Conservation (phyloP, 1,140 invertebrate species). For the Conopomorpha cramerella region DNA sequence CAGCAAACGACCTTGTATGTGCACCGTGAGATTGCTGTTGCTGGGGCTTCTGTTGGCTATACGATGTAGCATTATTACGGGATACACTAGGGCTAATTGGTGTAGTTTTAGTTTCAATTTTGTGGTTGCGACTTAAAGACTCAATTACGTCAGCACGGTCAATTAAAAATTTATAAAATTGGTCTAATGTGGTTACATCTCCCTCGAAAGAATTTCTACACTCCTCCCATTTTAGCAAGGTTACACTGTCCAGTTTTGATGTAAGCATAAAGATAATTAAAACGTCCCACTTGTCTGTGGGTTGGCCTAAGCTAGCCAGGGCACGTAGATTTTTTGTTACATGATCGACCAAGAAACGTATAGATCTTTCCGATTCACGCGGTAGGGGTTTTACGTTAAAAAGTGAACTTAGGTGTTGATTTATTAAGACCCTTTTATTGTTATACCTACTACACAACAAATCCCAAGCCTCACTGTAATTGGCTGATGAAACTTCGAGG, state of each 20-base stretch:
- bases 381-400: not conserved
- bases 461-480: constrained; percentile 17
- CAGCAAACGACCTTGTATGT: constrained; percentile 9
- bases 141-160: constrained; percentile 14
- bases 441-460: not conserved
- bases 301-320: not conserved
- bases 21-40: too few relatives aligned
- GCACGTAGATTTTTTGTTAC: not conserved
- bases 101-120: too few relatives aligned
- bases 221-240: constrained; percentile 2
- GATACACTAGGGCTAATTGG: too few relatives aligned
- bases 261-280: not conserved
- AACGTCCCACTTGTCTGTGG: too few relatives aligned
- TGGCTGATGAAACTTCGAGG: constrained; percentile 10
- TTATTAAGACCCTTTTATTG: not conserved
- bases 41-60: too few relatives aligned
- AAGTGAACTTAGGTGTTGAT: not conserved
- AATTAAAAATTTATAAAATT: constrained; percentile 12
- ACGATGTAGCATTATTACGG: too few relatives aligned
- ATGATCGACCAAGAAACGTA: constrained; percentile 1
- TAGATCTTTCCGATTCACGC: not conserved
- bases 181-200: constrained; percentile 9
- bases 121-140: constrained; percentile 7
- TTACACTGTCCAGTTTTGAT: not conserved
- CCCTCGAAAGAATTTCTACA: constrained; percentile 6